These are phyloP conservation scores for Gadus macrocephalus DNA, from an alignment of 2,113 vertebrate genomes.

Conservation along the genomic window DNA sequence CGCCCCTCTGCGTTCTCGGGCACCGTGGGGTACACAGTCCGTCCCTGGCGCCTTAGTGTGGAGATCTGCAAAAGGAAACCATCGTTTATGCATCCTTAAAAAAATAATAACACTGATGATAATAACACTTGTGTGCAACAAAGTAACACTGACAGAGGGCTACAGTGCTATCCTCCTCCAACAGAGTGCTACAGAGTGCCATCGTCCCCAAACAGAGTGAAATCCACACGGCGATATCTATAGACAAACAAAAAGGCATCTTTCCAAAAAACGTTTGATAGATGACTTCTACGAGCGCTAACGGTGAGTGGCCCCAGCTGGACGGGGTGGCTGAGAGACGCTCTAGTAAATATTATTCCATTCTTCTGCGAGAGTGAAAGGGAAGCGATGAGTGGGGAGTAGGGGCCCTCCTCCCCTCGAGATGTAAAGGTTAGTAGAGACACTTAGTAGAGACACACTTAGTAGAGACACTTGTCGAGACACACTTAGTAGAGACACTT, in stretches of 20 bases:
- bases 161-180: neutral
- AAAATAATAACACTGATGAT: too few relatives aligned
- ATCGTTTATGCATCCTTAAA: neutral
- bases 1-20: constrained; percentile 86
- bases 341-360: constrained; percentile 52
- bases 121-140: constrained; percentile 5
- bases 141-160: too few relatives aligned
- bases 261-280: constrained; percentile 8
- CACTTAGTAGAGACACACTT: too few relatives aligned
- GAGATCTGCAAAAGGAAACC: constrained; percentile 74
- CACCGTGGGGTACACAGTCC: constrained; percentile 85
- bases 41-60: constrained; percentile 82
- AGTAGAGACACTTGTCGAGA: too few relatives aligned
- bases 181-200: too few relatives aligned
- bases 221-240: too few relatives aligned
- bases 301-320: constrained; percentile 43
- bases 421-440: constrained; percentile 1
- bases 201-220: neutral
- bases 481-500: too few relatives aligned
- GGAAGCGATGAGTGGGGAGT: constrained; percentile 35
- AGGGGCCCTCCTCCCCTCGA: constrained; percentile 33
- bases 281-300: constrained; percentile 6
- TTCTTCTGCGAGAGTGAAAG: constrained; percentile 25
- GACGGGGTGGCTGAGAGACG: constrained; percentile 24
- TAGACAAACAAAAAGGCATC: constrained; percentile 24